Percentiles rank a stretch among this genome's conserved stretches.
phyloP scores from a whole-genome alignment of 2,888 invertebrate species.

The Netelia fuscicornis region DNA sequence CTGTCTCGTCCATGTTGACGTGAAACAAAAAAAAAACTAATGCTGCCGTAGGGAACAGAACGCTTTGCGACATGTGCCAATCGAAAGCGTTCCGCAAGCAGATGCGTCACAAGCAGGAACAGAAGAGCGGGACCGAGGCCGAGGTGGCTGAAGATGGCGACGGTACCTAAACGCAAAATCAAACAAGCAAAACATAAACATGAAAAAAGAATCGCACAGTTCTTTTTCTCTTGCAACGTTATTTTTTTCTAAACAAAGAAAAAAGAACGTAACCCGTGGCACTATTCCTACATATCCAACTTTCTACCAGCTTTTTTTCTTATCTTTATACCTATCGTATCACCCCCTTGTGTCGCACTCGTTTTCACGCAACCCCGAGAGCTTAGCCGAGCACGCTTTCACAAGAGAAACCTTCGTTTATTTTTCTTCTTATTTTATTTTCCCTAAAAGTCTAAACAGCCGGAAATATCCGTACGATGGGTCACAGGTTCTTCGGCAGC shows the following conservation, averaged over 20 bases:
- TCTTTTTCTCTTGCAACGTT: conserved; percentile 15
- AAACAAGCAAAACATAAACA: background rate
- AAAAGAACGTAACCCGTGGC: conserved; percentile 14
- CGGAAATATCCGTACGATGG: conserved; percentile 60
- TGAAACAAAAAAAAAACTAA: conserved; percentile 74
- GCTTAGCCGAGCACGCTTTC: conserved; percentile 42
- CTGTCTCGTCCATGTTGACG: conserved; percentile 65
- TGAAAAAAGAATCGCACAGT: conserved; percentile 29
- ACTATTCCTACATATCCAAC: conserved; percentile 12
- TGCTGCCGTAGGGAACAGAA: conserved; percentile 93
- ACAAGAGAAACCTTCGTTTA: conserved; percentile 11
- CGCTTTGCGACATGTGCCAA: conserved; percentile 94
- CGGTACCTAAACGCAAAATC: conserved; percentile 78
- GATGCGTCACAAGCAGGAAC: conserved; percentile 88
- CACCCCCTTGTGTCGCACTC: conserved; percentile 34
- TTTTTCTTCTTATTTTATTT: conserved; percentile 17
- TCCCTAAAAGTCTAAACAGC: conserved; percentile 51
- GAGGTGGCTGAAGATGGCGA: conserved; percentile 85
- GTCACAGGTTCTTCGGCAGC: conserved; percentile 62
- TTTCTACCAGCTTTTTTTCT: conserved; percentile 25
- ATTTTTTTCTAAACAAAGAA: background rate
- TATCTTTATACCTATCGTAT: too few relatives aligned
- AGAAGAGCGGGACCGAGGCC: conserved; percentile 77
- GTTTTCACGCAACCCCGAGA: conserved; percentile 36
- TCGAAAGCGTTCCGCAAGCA: conserved; percentile 90